Percentiles rank a stretch among this genome's conserved stretches.
Conservation (phyloP, 2,888 invertebrate species). For the Callosobruchus maculatus region DNA sequence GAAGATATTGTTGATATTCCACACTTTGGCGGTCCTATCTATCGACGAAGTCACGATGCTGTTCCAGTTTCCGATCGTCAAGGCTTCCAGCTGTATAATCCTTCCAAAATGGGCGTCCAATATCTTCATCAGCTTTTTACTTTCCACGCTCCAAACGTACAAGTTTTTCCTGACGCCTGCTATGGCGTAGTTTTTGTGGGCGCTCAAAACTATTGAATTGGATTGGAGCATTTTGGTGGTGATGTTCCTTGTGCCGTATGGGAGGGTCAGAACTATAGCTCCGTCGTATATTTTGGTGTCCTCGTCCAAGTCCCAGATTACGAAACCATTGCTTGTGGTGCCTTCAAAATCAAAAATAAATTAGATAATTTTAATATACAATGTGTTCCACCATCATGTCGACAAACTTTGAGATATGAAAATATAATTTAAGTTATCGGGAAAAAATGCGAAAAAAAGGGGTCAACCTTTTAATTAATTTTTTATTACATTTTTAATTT, state of each 20-base stretch:
- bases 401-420: too few species aligned
- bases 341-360: too few species aligned
- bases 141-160: constrained; percentile 89
- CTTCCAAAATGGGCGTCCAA: constrained; percentile 96
- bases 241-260: constrained; percentile 89
- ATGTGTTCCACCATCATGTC: too few species aligned
- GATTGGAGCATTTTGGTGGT: constrained; percentile 87
- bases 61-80: constrained; percentile 87
- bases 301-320: constrained; percentile 73
- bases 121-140: constrained; percentile 79
- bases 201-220: constrained; percentile 89
- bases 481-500: too few species aligned
- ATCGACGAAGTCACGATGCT: constrained; percentile 95
- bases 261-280: constrained; percentile 67
- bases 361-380: too few species aligned
- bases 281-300: constrained; percentile 49
- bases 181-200: constrained; percentile 85
- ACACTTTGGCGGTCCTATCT: constrained; percentile 95
- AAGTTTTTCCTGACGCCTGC: constrained; percentile 90
- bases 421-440: too few species aligned
- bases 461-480: too few species aligned
- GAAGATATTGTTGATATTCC: constrained; percentile 99
- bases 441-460: too few species aligned
- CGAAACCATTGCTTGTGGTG: constrained; percentile 79
- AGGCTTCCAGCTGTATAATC: constrained; percentile 85